Conservation (phyloP, 2,113 vertebrate genomes). For the Coturnix japonica region DNA sequence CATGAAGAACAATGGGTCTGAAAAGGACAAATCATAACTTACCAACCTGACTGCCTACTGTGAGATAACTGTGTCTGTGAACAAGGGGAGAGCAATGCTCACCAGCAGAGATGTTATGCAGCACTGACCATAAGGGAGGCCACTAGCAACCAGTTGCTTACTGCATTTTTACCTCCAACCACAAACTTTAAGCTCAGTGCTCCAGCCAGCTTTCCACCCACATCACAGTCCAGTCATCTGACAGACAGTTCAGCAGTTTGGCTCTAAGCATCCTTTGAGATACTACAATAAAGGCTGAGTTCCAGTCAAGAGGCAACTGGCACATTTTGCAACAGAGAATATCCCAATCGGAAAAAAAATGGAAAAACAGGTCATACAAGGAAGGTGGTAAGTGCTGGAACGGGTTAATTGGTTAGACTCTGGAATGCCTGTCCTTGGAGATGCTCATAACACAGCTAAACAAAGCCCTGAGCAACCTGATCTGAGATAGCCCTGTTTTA, state of each 20-base stretch:
- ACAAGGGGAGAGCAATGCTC: background rate
- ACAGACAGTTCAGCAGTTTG: background rate
- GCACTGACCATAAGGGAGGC: background rate
- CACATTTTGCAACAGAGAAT: background rate
- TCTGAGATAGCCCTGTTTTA: background rate
- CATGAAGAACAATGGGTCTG: background rate
- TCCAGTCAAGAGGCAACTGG: background rate
- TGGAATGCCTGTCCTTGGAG: background rate
- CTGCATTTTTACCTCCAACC: background rate
- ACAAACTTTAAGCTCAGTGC: background rate
- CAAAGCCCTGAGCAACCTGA: background rate
- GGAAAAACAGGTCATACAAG: background rate
- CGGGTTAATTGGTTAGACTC: background rate
- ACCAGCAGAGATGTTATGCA: background rate
- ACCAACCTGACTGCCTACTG: background rate
- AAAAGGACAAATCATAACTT: background rate
- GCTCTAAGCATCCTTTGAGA: background rate
- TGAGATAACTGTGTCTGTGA: background rate
- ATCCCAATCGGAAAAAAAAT: background rate
- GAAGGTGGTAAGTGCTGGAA: background rate
- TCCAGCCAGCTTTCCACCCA: background rate
- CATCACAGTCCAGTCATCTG: background rate
- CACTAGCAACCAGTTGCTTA: background rate
- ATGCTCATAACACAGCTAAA: background rate
- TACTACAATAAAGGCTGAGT: background rate